Evolutionary conservation across 35 echinoderm and acorn worm species (phyloP).

Genomic region (Heliocidaris erythrogramma): DNA sequence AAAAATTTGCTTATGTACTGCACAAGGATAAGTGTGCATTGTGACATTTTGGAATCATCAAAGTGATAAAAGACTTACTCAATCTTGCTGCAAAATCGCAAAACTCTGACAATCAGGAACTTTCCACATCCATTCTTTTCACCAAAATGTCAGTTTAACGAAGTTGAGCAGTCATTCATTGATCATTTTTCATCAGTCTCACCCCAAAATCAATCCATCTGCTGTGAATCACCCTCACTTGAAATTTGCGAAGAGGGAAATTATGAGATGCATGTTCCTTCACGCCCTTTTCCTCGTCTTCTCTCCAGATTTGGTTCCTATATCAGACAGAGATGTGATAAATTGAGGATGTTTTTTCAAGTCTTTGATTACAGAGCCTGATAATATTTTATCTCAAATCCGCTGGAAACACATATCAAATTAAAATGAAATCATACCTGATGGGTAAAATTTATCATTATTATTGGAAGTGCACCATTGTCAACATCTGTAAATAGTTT

Average conservation of each 20-base stretch:
- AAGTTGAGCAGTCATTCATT: background rate
- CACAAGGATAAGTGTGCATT: background rate
- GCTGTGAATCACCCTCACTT: background rate
- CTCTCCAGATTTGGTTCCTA: background rate
- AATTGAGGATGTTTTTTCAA: background rate
- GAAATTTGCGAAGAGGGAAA: background rate
- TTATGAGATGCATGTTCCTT: background rate
- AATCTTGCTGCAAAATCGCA: background rate
- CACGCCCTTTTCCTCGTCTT: background rate
- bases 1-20: no score
- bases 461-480: background rate
- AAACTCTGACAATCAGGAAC: background rate
- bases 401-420: background rate
- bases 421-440: background rate
- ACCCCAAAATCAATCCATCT: background rate
- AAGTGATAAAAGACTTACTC: background rate
- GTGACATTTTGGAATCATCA: background rate
- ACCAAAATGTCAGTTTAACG: background rate
- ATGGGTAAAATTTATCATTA: background rate
- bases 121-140: background rate
- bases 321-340: background rate
- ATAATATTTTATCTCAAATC: background rate
- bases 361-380: background rate
- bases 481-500: background rate
- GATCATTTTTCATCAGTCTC: background rate